These are phyloP conservation scores for Clarias fuscus DNA, from an alignment of 2,797 vertebrate genomes.

Conservation along the genomic window DNA sequence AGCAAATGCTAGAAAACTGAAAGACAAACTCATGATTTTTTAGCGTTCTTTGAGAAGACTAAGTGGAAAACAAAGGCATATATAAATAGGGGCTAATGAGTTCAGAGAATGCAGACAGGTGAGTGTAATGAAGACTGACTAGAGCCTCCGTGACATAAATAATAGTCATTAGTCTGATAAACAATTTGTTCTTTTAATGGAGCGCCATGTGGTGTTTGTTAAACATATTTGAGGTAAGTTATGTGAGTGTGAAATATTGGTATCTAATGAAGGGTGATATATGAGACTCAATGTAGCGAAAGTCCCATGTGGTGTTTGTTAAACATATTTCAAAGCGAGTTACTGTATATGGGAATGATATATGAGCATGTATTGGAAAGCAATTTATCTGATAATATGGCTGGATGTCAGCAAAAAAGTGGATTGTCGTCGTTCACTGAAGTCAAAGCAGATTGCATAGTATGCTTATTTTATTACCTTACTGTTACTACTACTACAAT, in stretches of 20 bases:
- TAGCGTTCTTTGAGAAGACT: background rate
- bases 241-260: constrained; percentile 6
- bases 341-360: background rate
- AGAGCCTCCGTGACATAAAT: constrained; percentile 13
- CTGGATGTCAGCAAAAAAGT: background rate
- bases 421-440: background rate
- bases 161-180: constrained; percentile 24
- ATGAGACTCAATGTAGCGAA: background rate
- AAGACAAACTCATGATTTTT: background rate
- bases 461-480: background rate
- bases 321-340: background rate
- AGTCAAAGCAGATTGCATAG: background rate
- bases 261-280: constrained; percentile 22
- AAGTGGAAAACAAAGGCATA: background rate
- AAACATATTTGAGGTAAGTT: constrained; percentile 5
- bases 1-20: background rate
- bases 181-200: constrained; percentile 22
- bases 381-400: background rate
- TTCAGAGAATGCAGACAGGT: constrained; percentile 1
- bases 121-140: constrained; percentile 30
- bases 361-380: background rate
- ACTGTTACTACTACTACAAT: no score
- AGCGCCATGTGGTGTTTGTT: constrained; percentile 2
- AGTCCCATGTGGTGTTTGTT: constrained; percentile 1
- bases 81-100: constrained; percentile 10